Evolutionary conservation across 2,113 vertebrate species (phyloP).

Genomic region (Cephalopholis sonnerati): DNA sequence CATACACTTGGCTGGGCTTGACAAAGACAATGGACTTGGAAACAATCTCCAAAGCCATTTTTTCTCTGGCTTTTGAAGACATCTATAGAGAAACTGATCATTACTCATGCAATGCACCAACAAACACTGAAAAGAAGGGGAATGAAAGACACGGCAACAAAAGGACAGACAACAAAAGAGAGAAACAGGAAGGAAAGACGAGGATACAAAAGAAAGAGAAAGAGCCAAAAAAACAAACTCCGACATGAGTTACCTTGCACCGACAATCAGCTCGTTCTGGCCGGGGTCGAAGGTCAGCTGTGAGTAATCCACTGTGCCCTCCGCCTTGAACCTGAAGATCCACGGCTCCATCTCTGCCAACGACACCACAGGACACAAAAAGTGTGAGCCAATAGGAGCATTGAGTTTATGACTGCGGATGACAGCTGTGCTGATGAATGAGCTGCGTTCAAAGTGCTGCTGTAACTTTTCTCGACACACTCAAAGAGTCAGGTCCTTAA

Average conservation of each 20-base stretch:
- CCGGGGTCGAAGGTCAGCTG: constrained; percentile 96
- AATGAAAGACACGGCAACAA: constrained; percentile 37
- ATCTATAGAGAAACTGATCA: constrained; percentile 66
- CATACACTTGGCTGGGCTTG: constrained; percentile 33
- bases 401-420: constrained; percentile 25
- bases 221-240: constrained; percentile 7
- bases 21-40: constrained; percentile 53
- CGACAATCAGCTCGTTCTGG: constrained; percentile 96
- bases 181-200: not conserved
- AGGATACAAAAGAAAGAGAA: not conserved
- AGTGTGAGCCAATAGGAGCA: constrained; percentile 45
- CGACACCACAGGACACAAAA: constrained; percentile 66
- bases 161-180: constrained; percentile 37
- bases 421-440: constrained; percentile 53
- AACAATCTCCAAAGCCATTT: constrained; percentile 52
- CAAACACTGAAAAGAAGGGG: constrained; percentile 22
- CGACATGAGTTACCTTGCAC: constrained; percentile 90
- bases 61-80: constrained; percentile 51
- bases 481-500: not conserved
- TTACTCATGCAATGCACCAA: constrained; percentile 50
- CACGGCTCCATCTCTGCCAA: constrained; percentile 95
- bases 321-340: constrained; percentile 92
- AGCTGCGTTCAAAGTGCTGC: constrained; percentile 38
- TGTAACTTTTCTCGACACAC: constrained; percentile 36
- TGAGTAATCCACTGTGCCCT: constrained; percentile 96